Evolutionary conservation across 2,888 invertebrate species (phyloP), one percentile per base, ranked within the genome.

Genomic region (Magallana nippona): DNA sequence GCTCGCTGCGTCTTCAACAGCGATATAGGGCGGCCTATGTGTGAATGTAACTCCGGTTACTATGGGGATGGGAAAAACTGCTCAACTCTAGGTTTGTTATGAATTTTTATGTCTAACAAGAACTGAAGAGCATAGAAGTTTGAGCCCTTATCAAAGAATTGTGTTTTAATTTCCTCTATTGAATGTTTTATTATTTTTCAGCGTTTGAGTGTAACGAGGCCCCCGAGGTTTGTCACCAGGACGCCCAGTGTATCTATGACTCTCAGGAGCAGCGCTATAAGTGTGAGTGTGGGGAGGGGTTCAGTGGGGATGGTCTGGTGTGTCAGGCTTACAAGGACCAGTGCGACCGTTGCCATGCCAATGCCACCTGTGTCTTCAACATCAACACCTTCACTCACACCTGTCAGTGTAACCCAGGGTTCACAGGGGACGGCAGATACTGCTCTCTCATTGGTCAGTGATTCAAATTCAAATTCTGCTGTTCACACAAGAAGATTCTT

Each of bases 361-460:
- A 97, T 91, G 96, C 95, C 10, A 92, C 94, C n/a, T 96, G 96
- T 91, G 83, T 93, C 2, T 96, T 96, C 89, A 96, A 97, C 87
- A 82, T 93, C 86, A 71, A 89, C 19, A 86, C 89, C 17, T 85
- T 92, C 80, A 88, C 87, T 57, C 92, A 90, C 87, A 91, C 92
- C 55, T 98, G 98, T 93, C 95, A 96, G 17, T 97, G 96, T 94
- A 96, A 96, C 88, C 94, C 95, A 0, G 95, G 95, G 0, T 95
- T 95, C 89, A 94, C 95, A 81, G 96, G 97, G 0, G 95, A 95
- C 89, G 97, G 97, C 0, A 95, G 96, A 63, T 94, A 95, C 0
- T 98, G 98, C 92, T 95, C 95, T 95, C 95, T 96, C 1, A 96
- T 91, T 82, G 82, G 85, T 85, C 62, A 78, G 80, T 19, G 5